Base-by-base conservation (phyloP, 2,888 invertebrate species). In the Heteromyza rotundicornis region DNA sequence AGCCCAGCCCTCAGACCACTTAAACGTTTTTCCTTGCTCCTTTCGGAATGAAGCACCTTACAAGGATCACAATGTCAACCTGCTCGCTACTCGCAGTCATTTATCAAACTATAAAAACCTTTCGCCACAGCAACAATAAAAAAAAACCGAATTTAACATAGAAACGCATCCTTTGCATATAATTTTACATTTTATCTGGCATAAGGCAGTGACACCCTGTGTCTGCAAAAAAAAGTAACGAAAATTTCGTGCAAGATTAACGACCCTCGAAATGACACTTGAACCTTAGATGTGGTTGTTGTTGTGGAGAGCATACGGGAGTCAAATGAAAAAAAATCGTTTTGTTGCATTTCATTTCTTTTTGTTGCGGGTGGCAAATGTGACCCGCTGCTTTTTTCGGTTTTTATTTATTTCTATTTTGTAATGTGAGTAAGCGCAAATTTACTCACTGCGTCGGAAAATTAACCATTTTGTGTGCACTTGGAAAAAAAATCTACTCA, bases 41-140 rank as follows among this genome's bases (percentile, higher is more conserved):
- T 22, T 59, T 65, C 52, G 62, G 12, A 49, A 36, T 24, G 12
- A 23, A 32, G 12, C 20, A 24, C 27, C 23, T 24, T 47, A 19
- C 52, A 53, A 40, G 24, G 40, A 61, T n/a, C 57, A 17, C 55
- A 62, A 60, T 67, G 64, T 62, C 64, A 64, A 61, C 65, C 62
- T 65, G 59, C 62, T 14, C 40, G 8, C 14, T 58, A 58, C 60
- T 59, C 62, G 58, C 62, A 56, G 65, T 67, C 64, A 69, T 69
- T 69, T 68, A 68, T 69, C 69, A 69, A 66, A 68, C 63, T 64
- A 66, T 59, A 62, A 59, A n/a, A 56, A 59, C 62, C 14, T 19
- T 62, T 35, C 54, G 36, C 24, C 32, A 47, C 22, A 19, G 50
- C 16, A 44, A 17, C 44, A 17, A 44, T 32, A 53, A 24, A 22